Evolutionary conservation across 2,797 vertebrate genomes (phyloP).

Genomic region (Pangasius krempfi): DNA sequence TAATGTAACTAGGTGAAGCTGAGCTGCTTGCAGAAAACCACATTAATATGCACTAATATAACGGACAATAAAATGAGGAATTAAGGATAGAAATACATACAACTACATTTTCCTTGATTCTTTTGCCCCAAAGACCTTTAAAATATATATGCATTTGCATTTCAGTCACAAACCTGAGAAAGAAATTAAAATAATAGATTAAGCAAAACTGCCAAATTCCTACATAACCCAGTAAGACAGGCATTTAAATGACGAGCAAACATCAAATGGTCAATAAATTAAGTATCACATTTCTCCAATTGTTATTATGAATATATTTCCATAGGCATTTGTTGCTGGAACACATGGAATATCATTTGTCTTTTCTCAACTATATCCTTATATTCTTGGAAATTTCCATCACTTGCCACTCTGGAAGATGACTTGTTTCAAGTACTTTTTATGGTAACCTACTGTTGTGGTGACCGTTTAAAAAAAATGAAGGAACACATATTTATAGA

Average conservation of each 20-base stretch:
- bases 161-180: constrained; percentile 5
- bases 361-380: constrained; percentile 3
- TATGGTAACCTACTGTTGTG: constrained; percentile 53
- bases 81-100: background rate
- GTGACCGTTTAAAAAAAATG: constrained; percentile 52
- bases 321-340: constrained; percentile 31
- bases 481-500: constrained; percentile 48
- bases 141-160: background rate
- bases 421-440: constrained; percentile 43
- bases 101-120: background rate
- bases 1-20: background rate
- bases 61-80: background rate
- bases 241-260: constrained; percentile 7
- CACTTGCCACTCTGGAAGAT: constrained; percentile 48
- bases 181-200: background rate
- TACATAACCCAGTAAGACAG: constrained; percentile 21
- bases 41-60: constrained; percentile 6
- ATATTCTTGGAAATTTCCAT: constrained; percentile 48
- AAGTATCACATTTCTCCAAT: constrained; percentile 52
- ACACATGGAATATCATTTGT: constrained; percentile 49
- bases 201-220: constrained; percentile 14
- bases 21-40: background rate
- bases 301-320: constrained; percentile 49
- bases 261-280: constrained; percentile 60
- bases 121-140: background rate